Evolutionary conservation across 1,140 invertebrate genomes (phyloP).

Genomic region (Neodiprion lecontei): DNA sequence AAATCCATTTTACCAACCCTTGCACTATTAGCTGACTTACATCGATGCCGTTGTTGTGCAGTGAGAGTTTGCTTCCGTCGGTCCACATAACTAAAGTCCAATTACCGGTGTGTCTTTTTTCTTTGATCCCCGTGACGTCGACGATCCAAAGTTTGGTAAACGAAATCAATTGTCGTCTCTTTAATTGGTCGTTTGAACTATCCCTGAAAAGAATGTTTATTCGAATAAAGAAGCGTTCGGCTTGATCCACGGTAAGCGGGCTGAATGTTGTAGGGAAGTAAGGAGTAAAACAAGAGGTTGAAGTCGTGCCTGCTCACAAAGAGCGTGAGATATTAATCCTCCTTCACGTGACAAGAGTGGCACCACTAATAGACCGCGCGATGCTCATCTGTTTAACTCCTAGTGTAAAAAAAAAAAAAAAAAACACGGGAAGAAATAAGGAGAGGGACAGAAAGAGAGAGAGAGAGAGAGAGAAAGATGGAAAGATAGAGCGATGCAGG

Average conservation of each 20-base stretch:
- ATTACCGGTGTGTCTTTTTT: too few species aligned
- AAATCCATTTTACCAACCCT: slow-evolving; percentile 6
- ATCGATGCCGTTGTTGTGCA: too few species aligned
- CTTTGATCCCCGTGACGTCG: too few species aligned
- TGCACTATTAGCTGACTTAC: too few species aligned
- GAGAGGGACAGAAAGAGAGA: slow-evolving; percentile 16
- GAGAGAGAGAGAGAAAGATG: slow-evolving; percentile 23
- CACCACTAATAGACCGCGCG: slow-evolving; percentile 57
- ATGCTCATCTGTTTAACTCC: slow-evolving; percentile 48
- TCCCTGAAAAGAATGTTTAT: too few species aligned
- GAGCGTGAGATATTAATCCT: slow-evolving; percentile 50
- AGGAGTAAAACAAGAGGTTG: neutral
- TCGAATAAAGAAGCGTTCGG: too few species aligned
- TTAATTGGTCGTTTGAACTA: too few species aligned
- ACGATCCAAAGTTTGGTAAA: too few species aligned
- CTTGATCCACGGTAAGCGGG: neutral
- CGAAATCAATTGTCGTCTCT: too few species aligned
- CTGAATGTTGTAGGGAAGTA: neutral
- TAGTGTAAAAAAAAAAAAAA: slow-evolving; percentile 15
- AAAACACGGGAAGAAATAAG: slow-evolving; percentile 16
- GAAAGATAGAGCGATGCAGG: slow-evolving; percentile 12
- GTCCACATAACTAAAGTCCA: too few species aligned
- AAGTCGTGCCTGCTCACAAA: slow-evolving; percentile 9
- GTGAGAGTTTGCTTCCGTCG: too few species aligned
- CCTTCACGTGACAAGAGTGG: slow-evolving; percentile 41